These are phyloP conservation scores for Brachyptera putata DNA, from an alignment of 2,888 invertebrate species.

Conservation along the genomic window DNA sequence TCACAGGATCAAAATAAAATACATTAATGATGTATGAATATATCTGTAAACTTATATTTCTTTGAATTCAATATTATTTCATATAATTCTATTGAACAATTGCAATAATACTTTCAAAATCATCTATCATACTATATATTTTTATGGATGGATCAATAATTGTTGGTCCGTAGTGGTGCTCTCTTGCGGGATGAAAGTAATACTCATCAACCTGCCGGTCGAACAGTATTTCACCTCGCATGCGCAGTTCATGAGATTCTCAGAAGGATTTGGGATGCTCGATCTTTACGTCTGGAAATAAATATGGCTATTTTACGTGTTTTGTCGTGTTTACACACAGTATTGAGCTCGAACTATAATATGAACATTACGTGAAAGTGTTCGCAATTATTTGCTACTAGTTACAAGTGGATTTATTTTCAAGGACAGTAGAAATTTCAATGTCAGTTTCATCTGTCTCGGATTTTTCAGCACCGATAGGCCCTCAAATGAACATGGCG, in stretches of 20 bases:
- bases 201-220: no score
- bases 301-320: constrained; percentile 25
- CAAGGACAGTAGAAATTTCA: constrained; percentile 26
- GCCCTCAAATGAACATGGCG: constrained; percentile 32
- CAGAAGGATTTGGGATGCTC: not conserved
- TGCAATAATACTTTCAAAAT: no score
- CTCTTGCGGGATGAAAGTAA: no score
- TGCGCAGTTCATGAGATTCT: not conserved
- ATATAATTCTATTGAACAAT: no score
- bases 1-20: no score
- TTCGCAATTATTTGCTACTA: constrained; percentile 11
- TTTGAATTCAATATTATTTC: no score
- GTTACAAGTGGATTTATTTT: not conserved
- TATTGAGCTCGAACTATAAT: constrained; percentile 11
- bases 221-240: no score
- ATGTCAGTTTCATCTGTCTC: constrained; percentile 29
- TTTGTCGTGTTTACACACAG: constrained; percentile 21
- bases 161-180: no score
- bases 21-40: no score
- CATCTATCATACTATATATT: no score
- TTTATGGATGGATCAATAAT: no score
- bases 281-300: constrained; percentile 11
- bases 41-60: no score
- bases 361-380: constrained; percentile 10
- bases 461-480: constrained; percentile 23